phyloP scores from a whole-genome alignment of 2,888 invertebrate genomes.

The Tanypteryx hageni region DNA sequence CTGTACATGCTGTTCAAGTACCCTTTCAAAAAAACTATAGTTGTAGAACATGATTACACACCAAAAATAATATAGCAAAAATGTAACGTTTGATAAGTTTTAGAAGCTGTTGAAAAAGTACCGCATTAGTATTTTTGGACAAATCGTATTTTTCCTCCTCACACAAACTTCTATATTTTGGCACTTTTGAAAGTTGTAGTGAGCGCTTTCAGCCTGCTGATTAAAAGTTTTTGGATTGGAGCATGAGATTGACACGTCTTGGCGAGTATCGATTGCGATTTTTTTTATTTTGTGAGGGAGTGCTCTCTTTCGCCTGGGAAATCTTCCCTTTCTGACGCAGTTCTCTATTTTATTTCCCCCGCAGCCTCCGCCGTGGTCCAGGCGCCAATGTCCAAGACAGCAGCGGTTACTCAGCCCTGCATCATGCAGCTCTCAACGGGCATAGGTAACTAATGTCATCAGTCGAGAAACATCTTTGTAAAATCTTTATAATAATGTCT shows the following conservation, averaged over 20 bases:
- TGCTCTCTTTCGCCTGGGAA: background rate
- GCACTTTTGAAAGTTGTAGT: background rate
- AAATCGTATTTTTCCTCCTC: background rate
- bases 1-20: too few relatives aligned
- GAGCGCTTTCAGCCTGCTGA: background rate
- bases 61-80: too few relatives aligned
- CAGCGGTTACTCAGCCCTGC: conserved; percentile 94
- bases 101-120: too few relatives aligned
- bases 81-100: too few relatives aligned
- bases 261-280: background rate
- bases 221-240: background rate
- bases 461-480: too few relatives aligned
- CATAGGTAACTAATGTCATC: conserved; percentile 83
- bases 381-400: conserved; percentile 96
- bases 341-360: conserved; percentile 71
- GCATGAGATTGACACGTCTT: background rate
- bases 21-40: too few relatives aligned
- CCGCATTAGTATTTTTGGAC: background rate
- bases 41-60: too few relatives aligned
- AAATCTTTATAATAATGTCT: too few relatives aligned
- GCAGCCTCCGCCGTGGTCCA: conserved; percentile 91
- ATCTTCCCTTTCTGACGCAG: background rate
- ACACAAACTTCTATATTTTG: background rate
- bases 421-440: conserved; percentile 95
- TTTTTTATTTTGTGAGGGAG: background rate